Evolutionary conservation across 2,113 vertebrate genomes (phyloP), one percentile per base, ranked within the genome.

Genomic region (Petaurus breviceps): DNA sequence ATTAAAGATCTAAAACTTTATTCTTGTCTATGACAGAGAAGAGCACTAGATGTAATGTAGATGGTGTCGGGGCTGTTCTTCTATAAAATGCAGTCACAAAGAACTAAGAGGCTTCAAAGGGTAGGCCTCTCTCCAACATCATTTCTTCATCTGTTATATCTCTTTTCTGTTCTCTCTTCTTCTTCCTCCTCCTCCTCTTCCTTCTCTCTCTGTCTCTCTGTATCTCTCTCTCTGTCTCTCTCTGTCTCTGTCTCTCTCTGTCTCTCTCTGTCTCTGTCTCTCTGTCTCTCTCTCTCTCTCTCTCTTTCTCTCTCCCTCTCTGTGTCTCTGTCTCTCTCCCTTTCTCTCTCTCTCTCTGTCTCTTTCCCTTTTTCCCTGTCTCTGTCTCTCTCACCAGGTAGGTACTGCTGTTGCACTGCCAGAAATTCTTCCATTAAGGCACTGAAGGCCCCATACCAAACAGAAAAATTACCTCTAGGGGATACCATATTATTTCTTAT

Each of bases 311-410:
- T 14, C 22, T 54, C 53, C 5, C 19, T 54, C 53, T 54, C 53
- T 54, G 0, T 54, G 16, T 52, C 52, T 52, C 52, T 22, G 2
- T 52, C 2, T 54, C 6, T 24, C 22, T 54, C 22, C 6, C 6
- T 54, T 0, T 24, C 51, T 23, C 0, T 24, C 6, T 0, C 23
- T 23, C 4, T 54, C 53, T 84, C 5, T 43, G 0, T 43, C 14
- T 19, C 12, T n/a, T n/a, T 23, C 0, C 7, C 6, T 0, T 5
- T 23, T 4, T 54, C 53, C 43, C 5, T 43, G 0, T 43, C 37
- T 19, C 14, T 16, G 11, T 68, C 8, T 10, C 6, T 24, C 53
- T n/a, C 1, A 43, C 23, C 68, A 43, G 7, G 8, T 43, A n/a
- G n/a, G n/a, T 43, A 43, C 68, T 84, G n/a, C 37, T n/a, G 68